These are phyloP conservation scores for Butorides virescens DNA, from an alignment of 2,113 vertebrate species.

Conservation along the genomic window DNA sequence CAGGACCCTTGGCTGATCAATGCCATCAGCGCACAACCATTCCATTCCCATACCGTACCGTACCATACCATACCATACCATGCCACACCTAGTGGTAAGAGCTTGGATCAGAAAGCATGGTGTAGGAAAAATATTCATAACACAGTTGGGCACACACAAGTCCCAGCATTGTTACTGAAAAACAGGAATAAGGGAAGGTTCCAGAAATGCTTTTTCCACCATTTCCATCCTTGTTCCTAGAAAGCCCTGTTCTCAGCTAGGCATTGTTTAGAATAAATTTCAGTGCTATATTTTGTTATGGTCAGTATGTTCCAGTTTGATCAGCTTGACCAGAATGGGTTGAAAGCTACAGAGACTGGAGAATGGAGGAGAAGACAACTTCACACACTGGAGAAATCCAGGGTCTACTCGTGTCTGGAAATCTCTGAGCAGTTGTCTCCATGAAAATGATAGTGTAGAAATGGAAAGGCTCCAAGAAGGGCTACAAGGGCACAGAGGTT, in stretches of 20 bases:
- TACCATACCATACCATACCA: neutral
- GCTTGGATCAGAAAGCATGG: neutral
- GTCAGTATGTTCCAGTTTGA: neutral
- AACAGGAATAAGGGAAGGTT: neutral
- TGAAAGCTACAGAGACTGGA: neutral
- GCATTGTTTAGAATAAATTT: neutral
- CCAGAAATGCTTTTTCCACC: neutral
- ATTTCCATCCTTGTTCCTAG: neutral
- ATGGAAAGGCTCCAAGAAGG: neutral
- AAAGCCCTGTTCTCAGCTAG: neutral
- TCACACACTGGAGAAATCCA: neutral
- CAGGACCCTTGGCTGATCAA: neutral
- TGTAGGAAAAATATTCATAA: neutral
- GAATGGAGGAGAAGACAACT: neutral
- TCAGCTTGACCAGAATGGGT: neutral
- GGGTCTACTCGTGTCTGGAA: neutral
- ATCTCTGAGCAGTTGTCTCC: neutral
- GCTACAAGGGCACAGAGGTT: neutral
- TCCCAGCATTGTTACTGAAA: neutral
- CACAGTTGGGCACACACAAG: neutral
- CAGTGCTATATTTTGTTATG: neutral
- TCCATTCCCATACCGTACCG: neutral
- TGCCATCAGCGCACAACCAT: neutral
- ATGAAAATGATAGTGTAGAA: neutral
- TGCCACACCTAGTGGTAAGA: neutral